phyloP scores from a whole-genome alignment of 2,797 vertebrate genomes.

The Pipistrellus kuhlii region DNA sequence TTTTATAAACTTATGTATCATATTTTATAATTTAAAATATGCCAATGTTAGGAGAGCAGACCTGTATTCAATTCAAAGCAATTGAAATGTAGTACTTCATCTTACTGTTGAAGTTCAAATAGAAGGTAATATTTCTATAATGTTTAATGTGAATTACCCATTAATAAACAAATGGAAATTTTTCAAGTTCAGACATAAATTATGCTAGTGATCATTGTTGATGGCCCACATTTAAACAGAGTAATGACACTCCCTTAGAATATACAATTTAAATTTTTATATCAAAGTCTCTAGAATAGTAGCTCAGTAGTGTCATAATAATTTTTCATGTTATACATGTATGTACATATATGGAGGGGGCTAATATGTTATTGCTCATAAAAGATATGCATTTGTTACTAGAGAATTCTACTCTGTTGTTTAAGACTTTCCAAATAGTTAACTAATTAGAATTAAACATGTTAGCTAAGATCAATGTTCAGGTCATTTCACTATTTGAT shows the following conservation, averaged over 20 bases:
- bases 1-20: background rate
- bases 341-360: background rate
- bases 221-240: background rate
- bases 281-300: background rate
- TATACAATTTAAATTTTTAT: conserved; percentile 51
- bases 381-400: background rate
- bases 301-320: background rate
- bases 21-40: background rate
- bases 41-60: background rate
- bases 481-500: background rate
- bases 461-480: background rate
- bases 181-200: background rate
- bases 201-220: background rate
- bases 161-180: background rate
- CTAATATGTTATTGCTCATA: background rate
- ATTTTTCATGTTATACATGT: background rate
- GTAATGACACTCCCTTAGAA: background rate
- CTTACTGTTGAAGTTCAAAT: background rate
- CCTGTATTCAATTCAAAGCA: background rate
- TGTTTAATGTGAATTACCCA: background rate
- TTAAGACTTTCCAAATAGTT: background rate
- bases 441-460: background rate
- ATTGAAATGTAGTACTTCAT: background rate
- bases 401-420: background rate
- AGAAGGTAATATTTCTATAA: background rate